Conservation (phyloP, 2,797 vertebrate species). For the Sardinella longiceps region DNA sequence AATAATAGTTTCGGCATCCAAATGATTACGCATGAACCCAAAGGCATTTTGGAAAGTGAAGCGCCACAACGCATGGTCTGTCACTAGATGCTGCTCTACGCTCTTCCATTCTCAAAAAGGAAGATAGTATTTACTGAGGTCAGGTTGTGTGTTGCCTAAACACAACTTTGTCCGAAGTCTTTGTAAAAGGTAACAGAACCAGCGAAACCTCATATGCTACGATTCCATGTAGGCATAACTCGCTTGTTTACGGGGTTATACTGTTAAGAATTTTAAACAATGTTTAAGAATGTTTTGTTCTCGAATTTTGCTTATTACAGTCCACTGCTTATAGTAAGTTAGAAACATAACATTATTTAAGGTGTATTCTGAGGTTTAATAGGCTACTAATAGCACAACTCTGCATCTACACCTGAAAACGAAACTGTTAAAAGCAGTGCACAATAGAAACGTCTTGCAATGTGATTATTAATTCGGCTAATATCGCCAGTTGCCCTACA, state of each 20-base stretch:
- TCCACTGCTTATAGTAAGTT: background rate
- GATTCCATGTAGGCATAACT: background rate
- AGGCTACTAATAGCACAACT: background rate
- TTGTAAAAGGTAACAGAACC: background rate
- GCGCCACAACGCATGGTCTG: conserved; percentile 63
- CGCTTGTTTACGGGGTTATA: background rate
- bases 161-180: background rate
- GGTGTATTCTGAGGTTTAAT: background rate
- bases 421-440: background rate
- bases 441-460: background rate
- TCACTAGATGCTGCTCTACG: background rate
- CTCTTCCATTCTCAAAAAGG: background rate
- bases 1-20: conserved; percentile 76
- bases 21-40: conserved; percentile 74
- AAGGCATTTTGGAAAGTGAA: conserved; percentile 67
- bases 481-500: background rate
- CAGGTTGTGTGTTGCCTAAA: conserved; percentile 28
- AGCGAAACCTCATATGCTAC: background rate
- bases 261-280: background rate
- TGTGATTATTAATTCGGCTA: background rate
- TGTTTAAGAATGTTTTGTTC: background rate
- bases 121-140: conserved; percentile 22
- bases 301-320: background rate
- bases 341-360: background rate
- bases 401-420: background rate